These are phyloP conservation scores for Campoplex capitator DNA, from an alignment of 2,888 invertebrate genomes.

Conservation along the genomic window DNA sequence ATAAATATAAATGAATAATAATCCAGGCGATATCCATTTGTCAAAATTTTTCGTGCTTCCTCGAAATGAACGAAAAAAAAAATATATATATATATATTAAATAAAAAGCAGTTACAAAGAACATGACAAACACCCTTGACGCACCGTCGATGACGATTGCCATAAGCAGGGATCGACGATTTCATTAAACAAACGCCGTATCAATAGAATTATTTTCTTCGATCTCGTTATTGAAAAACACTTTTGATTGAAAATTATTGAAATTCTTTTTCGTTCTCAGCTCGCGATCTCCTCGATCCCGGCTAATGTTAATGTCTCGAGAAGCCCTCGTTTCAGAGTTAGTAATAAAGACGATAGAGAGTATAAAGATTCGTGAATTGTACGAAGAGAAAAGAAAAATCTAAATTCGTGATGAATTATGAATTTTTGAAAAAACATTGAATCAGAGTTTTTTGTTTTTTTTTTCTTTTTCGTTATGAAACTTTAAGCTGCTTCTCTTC, in stretches of 20 bases:
- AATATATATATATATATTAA: not conserved
- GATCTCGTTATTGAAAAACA: not conserved
- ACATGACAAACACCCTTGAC: slow-evolving; percentile 65
- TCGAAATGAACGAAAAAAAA: slow-evolving; percentile 29
- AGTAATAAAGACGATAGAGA: slow-evolving; percentile 54
- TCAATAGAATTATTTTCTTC: not conserved
- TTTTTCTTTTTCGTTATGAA: not conserved
- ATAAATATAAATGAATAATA: slow-evolving; percentile 20
- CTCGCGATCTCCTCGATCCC: slow-evolving; percentile 60
- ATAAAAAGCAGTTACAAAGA: slow-evolving; percentile 62
- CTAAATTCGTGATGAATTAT: not conserved
- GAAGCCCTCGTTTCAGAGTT: slow-evolving; percentile 65
- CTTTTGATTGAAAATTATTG: not conserved
- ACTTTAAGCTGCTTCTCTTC: slow-evolving; percentile 29
- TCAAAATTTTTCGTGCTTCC: slow-evolving; percentile 58
- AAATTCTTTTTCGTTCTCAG: slow-evolving; percentile 3
- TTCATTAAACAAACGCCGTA: not conserved
- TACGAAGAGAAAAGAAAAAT: slow-evolving; percentile 18
- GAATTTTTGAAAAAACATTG: not conserved
- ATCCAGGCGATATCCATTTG: slow-evolving; percentile 44
- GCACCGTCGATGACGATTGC: slow-evolving; percentile 63
- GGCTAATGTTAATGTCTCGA: slow-evolving; percentile 59
- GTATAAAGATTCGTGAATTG: slow-evolving; percentile 47
- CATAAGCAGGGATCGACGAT: slow-evolving; percentile 66
- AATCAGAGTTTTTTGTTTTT: not conserved